Percentiles rank a stretch among this genome's conserved stretches.
Conservation (phyloP, 1,140 invertebrate genomes). For the Hypothenemus hampei region DNA sequence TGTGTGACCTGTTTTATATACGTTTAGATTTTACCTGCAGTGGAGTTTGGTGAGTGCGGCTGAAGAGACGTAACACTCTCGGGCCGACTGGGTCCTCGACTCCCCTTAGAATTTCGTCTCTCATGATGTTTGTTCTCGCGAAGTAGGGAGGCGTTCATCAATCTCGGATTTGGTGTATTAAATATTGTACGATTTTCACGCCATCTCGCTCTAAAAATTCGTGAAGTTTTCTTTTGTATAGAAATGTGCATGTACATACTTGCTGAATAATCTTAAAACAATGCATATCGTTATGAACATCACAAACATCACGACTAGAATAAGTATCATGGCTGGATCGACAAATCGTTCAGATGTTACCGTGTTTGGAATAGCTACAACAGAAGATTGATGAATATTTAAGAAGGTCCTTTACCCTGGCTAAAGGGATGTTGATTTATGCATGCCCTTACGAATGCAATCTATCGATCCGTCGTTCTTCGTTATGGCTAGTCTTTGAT, state of each 20-base stretch:
- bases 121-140: slow-evolving; percentile 77
- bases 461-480: slow-evolving; percentile 61
- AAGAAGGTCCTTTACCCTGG: background rate
- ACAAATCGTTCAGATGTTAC: slow-evolving; percentile 52
- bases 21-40: too few species aligned
- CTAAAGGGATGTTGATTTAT: too few species aligned
- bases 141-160: slow-evolving; percentile 82
- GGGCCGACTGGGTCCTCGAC: slow-evolving; percentile 70
- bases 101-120: slow-evolving; percentile 66
- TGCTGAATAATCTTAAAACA: slow-evolving; percentile 87
- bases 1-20: too few species aligned
- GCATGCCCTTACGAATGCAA: slow-evolving; percentile 71
- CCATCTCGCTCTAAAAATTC: slow-evolving; percentile 70
- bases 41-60: slow-evolving; percentile 72
- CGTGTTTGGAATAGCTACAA: slow-evolving; percentile 19
- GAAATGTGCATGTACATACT: slow-evolving; percentile 57
- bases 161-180: slow-evolving; percentile 86
- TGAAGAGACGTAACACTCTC: slow-evolving; percentile 76
- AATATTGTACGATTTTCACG: slow-evolving; percentile 88
- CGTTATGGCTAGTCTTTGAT: slow-evolving; percentile 64
- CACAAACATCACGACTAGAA: slow-evolving; percentile 81
- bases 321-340: slow-evolving; percentile 85
- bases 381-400: background rate
- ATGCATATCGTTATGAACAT: slow-evolving; percentile 95
- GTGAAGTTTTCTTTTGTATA: too few species aligned